Evolutionary conservation across 2,113 vertebrate genomes (phyloP).

Genomic region (Vulpes vulpes): DNA sequence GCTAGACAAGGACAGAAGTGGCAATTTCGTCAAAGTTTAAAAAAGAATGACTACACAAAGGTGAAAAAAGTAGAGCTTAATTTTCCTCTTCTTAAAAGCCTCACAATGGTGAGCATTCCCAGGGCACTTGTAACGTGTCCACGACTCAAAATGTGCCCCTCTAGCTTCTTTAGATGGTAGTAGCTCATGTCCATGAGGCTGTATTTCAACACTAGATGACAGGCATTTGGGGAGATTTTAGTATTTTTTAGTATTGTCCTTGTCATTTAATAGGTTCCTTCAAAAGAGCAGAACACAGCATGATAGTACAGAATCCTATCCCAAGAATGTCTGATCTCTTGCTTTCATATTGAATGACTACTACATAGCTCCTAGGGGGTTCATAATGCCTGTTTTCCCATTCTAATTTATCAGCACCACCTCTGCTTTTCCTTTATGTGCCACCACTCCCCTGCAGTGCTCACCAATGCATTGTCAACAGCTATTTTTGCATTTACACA

Average conservation of each 20-base stretch:
- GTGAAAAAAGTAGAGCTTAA: not conserved
- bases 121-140: not conserved
- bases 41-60: not conserved
- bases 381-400: not conserved
- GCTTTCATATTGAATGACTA: not conserved
- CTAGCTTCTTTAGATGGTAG: not conserved
- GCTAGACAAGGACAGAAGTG: not conserved
- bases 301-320: not conserved
- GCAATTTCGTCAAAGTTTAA: slow-evolving; percentile 57
- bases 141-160: not conserved
- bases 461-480: not conserved
- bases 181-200: not conserved
- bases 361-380: not conserved
- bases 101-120: not conserved
- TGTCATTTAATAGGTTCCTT: slow-evolving; percentile 58
- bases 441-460: not conserved
- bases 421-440: not conserved
- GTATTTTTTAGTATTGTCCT: slow-evolving; percentile 33
- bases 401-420: slow-evolving; percentile 25
- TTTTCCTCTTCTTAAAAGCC: slow-evolving; percentile 7
- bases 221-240: slow-evolving; percentile 23
- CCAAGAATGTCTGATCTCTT: slow-evolving; percentile 18
- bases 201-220: slow-evolving; percentile 45
- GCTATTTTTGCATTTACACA: not conserved
- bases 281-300: slow-evolving; percentile 42